Percentiles rank a stretch among this genome's conserved stretches.
Evolutionary conservation across 2,888 invertebrate species (phyloP).

Genomic region (Hyalella azteca): DNA sequence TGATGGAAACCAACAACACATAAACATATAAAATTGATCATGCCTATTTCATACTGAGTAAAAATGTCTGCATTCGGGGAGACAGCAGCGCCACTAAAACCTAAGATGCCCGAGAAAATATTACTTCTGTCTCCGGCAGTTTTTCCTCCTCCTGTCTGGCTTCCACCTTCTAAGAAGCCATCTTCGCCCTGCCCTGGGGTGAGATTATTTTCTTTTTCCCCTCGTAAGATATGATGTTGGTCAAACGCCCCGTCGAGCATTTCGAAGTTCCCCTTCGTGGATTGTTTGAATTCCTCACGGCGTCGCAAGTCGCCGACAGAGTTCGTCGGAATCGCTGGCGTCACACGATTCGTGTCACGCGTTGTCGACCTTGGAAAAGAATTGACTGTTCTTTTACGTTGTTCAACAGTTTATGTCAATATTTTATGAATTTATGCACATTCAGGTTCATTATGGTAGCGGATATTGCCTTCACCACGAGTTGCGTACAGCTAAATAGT

Average conservation of each 20-base stretch:
- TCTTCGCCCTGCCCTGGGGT: neutral
- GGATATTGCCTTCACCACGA: too few species aligned
- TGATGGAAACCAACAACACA: too few species aligned
- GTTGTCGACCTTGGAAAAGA: conserved; percentile 41
- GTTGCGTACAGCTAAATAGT: too few species aligned
- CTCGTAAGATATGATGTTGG: neutral
- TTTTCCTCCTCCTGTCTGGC: neutral
- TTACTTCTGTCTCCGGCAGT: neutral
- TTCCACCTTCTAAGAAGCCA: neutral
- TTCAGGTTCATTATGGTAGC: too few species aligned
- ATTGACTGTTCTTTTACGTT: too few species aligned
- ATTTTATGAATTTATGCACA: too few species aligned
- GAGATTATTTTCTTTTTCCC: neutral
- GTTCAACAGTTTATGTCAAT: too few species aligned
- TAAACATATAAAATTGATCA: too few species aligned
- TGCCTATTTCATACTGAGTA: too few species aligned
- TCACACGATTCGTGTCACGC: neutral
- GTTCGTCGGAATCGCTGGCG: conserved; percentile 12
- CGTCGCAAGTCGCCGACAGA: conserved; percentile 31
- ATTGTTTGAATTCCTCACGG: conserved; percentile 27
- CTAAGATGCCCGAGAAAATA: neutral
- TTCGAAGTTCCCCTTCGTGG: conserved; percentile 23
- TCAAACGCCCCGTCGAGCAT: conserved; percentile 7
- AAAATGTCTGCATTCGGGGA: too few species aligned
- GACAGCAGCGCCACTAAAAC: neutral